phyloP scores from a whole-genome alignment of 2,888 invertebrate genomes.

The Arctia plantaginis region DNA sequence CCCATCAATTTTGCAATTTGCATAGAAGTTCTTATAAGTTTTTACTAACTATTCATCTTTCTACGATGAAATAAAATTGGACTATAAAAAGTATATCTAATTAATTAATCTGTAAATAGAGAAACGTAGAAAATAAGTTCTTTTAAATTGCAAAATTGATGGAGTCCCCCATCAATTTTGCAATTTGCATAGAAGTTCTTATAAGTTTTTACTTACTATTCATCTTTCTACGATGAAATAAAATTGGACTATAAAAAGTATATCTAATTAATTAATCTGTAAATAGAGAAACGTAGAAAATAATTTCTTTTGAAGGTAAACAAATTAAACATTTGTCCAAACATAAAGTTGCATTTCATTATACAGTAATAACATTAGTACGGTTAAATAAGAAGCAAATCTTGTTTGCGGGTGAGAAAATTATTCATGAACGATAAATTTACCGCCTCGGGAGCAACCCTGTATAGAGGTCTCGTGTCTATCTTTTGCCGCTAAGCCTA shows the following conservation, averaged over 20 bases:
- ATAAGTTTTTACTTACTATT: neutral
- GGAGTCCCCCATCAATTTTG: neutral
- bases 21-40: neutral
- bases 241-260: neutral
- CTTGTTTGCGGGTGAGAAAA: slow-evolving; percentile 69
- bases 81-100: neutral
- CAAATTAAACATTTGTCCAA: slow-evolving; percentile 41
- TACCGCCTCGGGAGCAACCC: slow-evolving; percentile 73
- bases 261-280: neutral
- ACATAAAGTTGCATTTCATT: slow-evolving; percentile 60
- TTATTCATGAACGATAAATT: slow-evolving; percentile 71
- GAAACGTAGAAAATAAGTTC: neutral
- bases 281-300: neutral
- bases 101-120: neutral
- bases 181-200: neutral
- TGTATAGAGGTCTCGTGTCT: slow-evolving; percentile 75
- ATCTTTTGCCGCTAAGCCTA: slow-evolving; percentile 86
- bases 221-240: neutral
- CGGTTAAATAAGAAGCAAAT: slow-evolving; percentile 66
- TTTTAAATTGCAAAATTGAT: too few species aligned
- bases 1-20: neutral
- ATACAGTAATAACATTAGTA: slow-evolving; percentile 68
- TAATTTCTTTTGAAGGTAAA: neutral
- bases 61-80: neutral
- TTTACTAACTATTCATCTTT: neutral